phyloP scores from a whole-genome alignment of 1,140 invertebrate species.

The Drosophila equinoxialis region DNA sequence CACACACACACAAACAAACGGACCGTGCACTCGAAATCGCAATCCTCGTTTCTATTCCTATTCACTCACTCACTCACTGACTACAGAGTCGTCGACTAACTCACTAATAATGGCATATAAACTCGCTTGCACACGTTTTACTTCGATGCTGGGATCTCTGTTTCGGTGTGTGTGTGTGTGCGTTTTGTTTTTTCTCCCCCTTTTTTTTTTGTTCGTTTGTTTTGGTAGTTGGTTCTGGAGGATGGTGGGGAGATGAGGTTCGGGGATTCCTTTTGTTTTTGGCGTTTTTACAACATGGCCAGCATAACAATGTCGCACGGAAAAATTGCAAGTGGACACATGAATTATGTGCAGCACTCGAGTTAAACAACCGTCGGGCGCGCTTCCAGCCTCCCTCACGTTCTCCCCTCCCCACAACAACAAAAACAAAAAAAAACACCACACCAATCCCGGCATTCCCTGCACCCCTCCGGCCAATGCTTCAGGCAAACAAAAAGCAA shows the following conservation, averaged over 20 bases:
- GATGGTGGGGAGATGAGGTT: slow-evolving; percentile 15
- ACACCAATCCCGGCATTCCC: neutral
- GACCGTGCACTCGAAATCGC: neutral
- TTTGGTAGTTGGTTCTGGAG: neutral
- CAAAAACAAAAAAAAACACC: too few relatives aligned
- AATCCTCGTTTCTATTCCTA: neutral
- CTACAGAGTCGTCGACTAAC: slow-evolving; percentile 38
- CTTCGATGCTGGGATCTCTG: slow-evolving; percentile 37
- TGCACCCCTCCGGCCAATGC: slow-evolving; percentile 17
- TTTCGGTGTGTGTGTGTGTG: slow-evolving; percentile 14
- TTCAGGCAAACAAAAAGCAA: slow-evolving; percentile 63
- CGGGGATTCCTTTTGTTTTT: slow-evolving; percentile 65
- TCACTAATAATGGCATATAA: slow-evolving; percentile 73
- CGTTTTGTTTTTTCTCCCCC: slow-evolving; percentile 1
- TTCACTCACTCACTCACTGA: neutral
- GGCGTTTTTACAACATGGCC: slow-evolving; percentile 76
- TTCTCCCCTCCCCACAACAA: neutral
- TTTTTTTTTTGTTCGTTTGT: slow-evolving; percentile 15
- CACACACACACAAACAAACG: slow-evolving; percentile 1
- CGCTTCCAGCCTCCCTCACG: slow-evolving; percentile 30
- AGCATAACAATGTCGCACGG: slow-evolving; percentile 77
- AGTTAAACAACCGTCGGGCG: slow-evolving; percentile 78
- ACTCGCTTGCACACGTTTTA: slow-evolving; percentile 69
- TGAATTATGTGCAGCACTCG: slow-evolving; percentile 81
- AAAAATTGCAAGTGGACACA: slow-evolving; percentile 81